Base-by-base conservation (phyloP, 1,140 invertebrate genomes). In the Bombus huntii region DNA sequence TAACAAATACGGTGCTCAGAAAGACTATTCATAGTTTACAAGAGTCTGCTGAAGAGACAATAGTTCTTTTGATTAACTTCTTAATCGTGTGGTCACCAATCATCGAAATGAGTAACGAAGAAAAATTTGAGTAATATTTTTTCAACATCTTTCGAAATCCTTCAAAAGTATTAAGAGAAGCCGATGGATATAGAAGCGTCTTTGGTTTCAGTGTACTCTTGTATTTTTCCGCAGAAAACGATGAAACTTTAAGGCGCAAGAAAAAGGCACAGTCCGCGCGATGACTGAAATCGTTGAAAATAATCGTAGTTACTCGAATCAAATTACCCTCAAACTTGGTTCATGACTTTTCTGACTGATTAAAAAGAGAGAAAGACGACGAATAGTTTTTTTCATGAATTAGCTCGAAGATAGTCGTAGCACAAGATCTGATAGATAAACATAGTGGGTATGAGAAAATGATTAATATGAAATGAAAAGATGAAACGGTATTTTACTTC, bases 271-370 rank as follows among this genome's bases (percentile, higher is more conserved):
- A 62, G 75, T 44, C 53, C 47, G 71, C 80, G 84, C 84, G 81
- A 87, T 80, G 88, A 89, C 88, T 89, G 88, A 89, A 89, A 57
- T 89, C 62, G 73, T 80, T 89, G 22, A 82, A 42, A 89, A 89
- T 80, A 86, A 89, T 89, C 88, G 80, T 89, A 89, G 77, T 81
- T 34, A 53, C 8, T 87, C 80, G 62, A 89, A 89, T 89, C 88
- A 70, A 89, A 89, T 78, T 81, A 87, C 15, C 59, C 80, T 87
- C 84, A 68, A 72, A 77, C 88, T 86, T 83, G 62, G 37, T 82
- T 85, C 80, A 53, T 62, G 15, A 42, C n/a, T 37, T 85, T 74
- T 53, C 73, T 66, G 88, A 89, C 83, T 88, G 87, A 89, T 74
- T 82, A 81, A 81, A 72, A 47, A 85, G 6, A 73, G 72, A 71